Percentiles rank a stretch among this genome's conserved stretches.
These are phyloP conservation scores for Macrosteles quadrilineatus DNA, from an alignment of 1,140 invertebrate species.

Conservation along the genomic window DNA sequence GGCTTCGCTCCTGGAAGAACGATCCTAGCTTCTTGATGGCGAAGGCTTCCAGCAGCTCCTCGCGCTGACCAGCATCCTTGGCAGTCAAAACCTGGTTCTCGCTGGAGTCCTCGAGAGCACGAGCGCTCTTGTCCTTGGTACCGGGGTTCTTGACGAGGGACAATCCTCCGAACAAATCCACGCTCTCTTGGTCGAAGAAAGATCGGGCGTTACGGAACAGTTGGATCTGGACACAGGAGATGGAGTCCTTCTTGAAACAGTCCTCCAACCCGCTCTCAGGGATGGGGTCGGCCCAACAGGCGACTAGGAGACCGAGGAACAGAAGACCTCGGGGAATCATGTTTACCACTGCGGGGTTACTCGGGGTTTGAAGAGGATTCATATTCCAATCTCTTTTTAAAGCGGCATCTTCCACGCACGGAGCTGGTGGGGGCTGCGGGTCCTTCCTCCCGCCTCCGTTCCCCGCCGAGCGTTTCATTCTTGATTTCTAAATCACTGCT, in stretches of 20 bases:
- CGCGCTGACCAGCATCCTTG: conserved; percentile 55
- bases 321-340: conserved; percentile 18
- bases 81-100: conserved; percentile 55
- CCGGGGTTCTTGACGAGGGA: conserved; percentile 54
- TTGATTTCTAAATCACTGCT: conserved; percentile 27
- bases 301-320: conserved; percentile 36
- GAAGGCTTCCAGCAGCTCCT: conserved; percentile 61
- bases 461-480: conserved; percentile 9
- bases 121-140: conserved; percentile 18
- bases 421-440: background rate
- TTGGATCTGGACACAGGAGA: conserved; percentile 64
- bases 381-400: conserved; percentile 25
- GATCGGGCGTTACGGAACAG: conserved; percentile 60
- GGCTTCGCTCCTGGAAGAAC: conserved; percentile 60
- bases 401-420: conserved; percentile 7
- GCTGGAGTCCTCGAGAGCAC: conserved; percentile 47
- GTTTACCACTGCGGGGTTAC: background rate
- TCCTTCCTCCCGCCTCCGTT: background rate
- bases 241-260: conserved; percentile 64
- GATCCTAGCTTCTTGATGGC: conserved; percentile 56
- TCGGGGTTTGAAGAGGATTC: background rate
- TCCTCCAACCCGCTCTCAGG: conserved; percentile 48
- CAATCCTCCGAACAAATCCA: conserved; percentile 60
- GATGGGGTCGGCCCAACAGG: conserved; percentile 41
- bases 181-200: conserved; percentile 61